phyloP scores from a whole-genome alignment of 2,113 vertebrate species.

The Budorcas taxicolor region DNA sequence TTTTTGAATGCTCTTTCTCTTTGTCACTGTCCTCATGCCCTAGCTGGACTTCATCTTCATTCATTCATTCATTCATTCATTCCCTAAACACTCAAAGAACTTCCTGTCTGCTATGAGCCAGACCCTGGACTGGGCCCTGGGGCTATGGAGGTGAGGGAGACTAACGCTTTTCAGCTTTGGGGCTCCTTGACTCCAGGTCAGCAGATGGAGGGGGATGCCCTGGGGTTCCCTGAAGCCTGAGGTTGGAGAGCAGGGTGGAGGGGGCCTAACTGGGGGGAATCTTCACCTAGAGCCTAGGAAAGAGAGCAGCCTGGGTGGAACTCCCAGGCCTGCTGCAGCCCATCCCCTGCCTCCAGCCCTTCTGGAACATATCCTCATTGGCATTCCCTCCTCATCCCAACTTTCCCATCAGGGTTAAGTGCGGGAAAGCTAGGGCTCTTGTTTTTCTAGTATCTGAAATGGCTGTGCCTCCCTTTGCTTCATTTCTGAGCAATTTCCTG shows the following conservation, averaged over 20 bases:
- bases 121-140: neutral
- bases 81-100: neutral
- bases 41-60: neutral
- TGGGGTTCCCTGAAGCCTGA: neutral
- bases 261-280: neutral
- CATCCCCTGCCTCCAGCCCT: neutral
- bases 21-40: neutral
- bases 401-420: neutral
- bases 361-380: neutral
- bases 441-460: neutral
- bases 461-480: neutral
- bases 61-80: neutral
- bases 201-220: neutral
- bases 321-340: neutral
- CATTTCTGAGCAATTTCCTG: neutral
- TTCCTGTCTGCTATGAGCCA: neutral
- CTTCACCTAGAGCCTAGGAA: neutral
- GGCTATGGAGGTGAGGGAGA: neutral
- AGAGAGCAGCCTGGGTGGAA: neutral
- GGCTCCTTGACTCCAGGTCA: neutral
- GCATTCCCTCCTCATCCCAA: neutral
- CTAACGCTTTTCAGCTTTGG: neutral
- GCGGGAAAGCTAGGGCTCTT: neutral
- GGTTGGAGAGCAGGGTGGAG: neutral
- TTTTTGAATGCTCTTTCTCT: neutral